Base-by-base conservation (phyloP, 2,888 invertebrate genomes). In the Cephalotes varians region DNA sequence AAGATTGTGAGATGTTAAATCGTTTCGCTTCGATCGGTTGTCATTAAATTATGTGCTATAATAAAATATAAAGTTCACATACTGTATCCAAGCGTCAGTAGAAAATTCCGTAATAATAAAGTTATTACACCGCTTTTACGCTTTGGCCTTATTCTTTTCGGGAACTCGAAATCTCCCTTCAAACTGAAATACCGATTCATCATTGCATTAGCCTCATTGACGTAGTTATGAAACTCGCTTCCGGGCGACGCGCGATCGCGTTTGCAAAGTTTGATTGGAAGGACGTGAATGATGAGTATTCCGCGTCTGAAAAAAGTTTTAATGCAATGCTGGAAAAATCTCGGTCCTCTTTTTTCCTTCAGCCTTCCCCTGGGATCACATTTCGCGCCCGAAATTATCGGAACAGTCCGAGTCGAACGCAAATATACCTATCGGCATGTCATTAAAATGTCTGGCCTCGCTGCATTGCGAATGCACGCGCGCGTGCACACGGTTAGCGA, bases 221-320 rank as follows among this genome's bases (percentile, higher is more conserved):
- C 71, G 71, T 56, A 56, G 71, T 71, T 71, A 79, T 44, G 34
- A 79, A 79, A 79, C 71, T 79, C 56, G 34, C 77, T 76, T 54
- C 65, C 65, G 49, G 12, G 15, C 73, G 51, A 76, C 25, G 62
- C 62, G 25, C 65, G 76, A 34, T 65, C 71, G 77, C 71, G 34
- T 69, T 77, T 54, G 56, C 56, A 79, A 77, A 79, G 77, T 71
- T 71, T 71, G 77, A 71, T 79, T 71, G 71, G 71, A 69, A 56
- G 21, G 69, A 79, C 71, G 71, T 79, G 77, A 77, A 77, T 69
- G 69, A 77, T 56, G 71, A 79, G 37, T 49, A 67, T 67, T n/a
- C 49, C 40, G 40, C 51, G 21, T n/a, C n/a, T 44, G 28, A 44
- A 56, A 56, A 58, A 79, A 56, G 77, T 69, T 77, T n/a, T 40